phyloP scores from a whole-genome alignment of 2,888 invertebrate species.

The Callimorpha dominula region DNA sequence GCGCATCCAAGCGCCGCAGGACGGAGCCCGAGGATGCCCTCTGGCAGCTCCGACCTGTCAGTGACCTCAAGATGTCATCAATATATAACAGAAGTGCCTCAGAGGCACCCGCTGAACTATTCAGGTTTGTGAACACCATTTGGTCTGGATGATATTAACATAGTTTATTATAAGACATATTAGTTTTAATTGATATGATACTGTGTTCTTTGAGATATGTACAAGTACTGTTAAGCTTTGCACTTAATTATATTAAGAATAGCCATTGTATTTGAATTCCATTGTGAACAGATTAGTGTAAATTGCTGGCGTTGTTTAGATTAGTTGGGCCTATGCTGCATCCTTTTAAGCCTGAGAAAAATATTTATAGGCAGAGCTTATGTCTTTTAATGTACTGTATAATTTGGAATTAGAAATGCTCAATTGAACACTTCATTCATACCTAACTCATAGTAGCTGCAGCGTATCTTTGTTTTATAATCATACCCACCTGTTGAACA shows the following conservation, averaged over 20 bases:
- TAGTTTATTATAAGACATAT: constrained; percentile 19
- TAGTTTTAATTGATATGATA: constrained; percentile 8
- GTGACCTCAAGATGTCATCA: constrained; percentile 95
- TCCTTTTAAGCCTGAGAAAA: not conserved
- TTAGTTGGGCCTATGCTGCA: not conserved
- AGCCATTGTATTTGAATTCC: not conserved
- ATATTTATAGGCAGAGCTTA: not conserved
- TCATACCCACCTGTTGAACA: not conserved
- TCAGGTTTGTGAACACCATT: constrained; percentile 84
- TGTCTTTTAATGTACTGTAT: not conserved
- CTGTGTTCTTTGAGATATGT: constrained; percentile 15
- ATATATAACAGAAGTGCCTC: constrained; percentile 94
- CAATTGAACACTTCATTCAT: not conserved
- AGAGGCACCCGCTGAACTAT: constrained; percentile 94
- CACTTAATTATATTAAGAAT: constrained; percentile 1
- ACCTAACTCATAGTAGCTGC: not conserved
- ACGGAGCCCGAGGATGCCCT: constrained; percentile 81
- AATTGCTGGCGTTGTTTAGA: constrained; percentile 10
- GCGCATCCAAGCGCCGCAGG: constrained; percentile 80
- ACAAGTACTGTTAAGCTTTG: constrained; percentile 16
- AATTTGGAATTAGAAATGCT: not conserved
- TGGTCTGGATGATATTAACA: constrained; percentile 36
- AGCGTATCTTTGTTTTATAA: not conserved
- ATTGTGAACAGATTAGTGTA: constrained; percentile 6
- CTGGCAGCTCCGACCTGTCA: constrained; percentile 94